Evolutionary conservation across 1,140 invertebrate genomes (phyloP), one percentile per base, ranked within the genome.

Genomic region (Drosophila nigrodunni): DNA sequence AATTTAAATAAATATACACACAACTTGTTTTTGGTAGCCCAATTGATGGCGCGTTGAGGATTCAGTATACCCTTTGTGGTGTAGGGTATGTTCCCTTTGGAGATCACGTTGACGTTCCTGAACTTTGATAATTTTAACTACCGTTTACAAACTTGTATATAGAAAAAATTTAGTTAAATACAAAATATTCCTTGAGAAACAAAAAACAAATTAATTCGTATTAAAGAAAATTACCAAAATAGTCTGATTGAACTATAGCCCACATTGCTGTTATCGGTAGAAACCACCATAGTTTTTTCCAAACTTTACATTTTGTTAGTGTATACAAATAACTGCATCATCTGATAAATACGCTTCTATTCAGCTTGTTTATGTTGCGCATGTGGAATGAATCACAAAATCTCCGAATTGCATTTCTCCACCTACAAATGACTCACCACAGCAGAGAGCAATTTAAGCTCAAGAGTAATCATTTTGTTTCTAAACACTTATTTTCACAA

Each of bases 361-460:
- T 52, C 13, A 11, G 18, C 15, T 58, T 72, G 52, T 49, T 57
- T 50, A 65, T 43, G n/a, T 35, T 21, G 25, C 9, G 13, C 35
- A 4, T 52, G 21, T 35, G 46, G 6, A 43, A 44, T 73, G 70
- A 73, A 50, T 73, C 70, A 73, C 25, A 44, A 57, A 30, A 49
- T 43, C 46, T 59, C 6, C 13, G 11, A 37, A 35, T 4, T 73
- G 70, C 70, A 67, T 59, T 73, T 67, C 50, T 30, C 54, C 62
- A 73, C 62, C 65, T 39, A n/a, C 15, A 59, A 73, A 52, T 73
- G 70, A 73, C 37, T 73, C 62, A 73, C 25, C 62, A 73, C 35
- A 10, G 11, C 18, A 34, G 46, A 35, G 49, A 50, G 49, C 9
- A 62, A 50, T 11, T 61, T 61, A 37, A 37, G 35, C 44, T 65